Evolutionary conservation across 2,113 vertebrate species (phyloP).

Genomic region (Geococcyx californianus): DNA sequence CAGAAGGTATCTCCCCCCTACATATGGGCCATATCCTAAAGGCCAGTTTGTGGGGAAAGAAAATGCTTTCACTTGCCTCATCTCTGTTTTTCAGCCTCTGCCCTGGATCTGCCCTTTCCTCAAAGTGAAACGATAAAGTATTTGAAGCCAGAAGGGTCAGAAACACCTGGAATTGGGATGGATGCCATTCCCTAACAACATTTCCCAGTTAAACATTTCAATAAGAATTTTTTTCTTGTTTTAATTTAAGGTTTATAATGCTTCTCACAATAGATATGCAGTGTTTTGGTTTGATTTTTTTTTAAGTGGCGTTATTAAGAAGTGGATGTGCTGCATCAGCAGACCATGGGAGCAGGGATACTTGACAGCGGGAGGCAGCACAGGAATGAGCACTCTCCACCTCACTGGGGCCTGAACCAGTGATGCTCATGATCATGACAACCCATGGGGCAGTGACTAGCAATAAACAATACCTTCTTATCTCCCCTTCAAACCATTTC

Average conservation of each 20-base stretch:
- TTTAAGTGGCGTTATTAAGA: not conserved
- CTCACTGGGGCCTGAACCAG: not conserved
- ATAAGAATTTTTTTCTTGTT: not conserved
- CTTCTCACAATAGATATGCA: not conserved
- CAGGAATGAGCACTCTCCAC: fast-evolving
- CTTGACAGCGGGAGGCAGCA: not conserved
- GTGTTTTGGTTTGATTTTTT: not conserved
- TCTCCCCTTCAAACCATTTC: not conserved
- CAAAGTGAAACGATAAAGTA: not conserved
- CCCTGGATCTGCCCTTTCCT: fast-evolving
- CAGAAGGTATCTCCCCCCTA: not conserved
- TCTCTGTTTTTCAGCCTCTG: not conserved
- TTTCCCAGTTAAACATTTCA: not conserved
- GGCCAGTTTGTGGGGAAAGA: not conserved
- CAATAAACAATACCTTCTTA: not conserved
- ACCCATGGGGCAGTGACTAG: not conserved
- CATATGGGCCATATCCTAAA: not conserved
- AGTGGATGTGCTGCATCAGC: not conserved
- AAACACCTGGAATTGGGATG: not conserved
- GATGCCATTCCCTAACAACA: not conserved
- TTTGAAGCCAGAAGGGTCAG: not conserved
- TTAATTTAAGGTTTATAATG: not conserved
- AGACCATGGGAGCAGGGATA: fast-evolving
- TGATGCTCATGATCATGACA: not conserved
- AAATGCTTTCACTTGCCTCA: not conserved